A percentile compares a stretch with the other conserved stretches of the same genome.
Evolutionary conservation across 2,888 invertebrate species (phyloP).

Genomic region (Pammene fasciana): DNA sequence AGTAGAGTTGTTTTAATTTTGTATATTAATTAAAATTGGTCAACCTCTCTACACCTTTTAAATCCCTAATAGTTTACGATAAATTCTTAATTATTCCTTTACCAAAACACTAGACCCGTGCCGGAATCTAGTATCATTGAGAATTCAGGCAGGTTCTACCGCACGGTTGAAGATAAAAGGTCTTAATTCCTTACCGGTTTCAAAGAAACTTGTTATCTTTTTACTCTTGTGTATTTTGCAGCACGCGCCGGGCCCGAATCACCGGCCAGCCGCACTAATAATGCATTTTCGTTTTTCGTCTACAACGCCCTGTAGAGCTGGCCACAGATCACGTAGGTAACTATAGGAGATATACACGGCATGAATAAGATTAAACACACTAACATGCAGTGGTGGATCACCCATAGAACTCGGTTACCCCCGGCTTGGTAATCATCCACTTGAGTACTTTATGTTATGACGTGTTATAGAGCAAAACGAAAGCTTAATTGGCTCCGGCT

Average conservation of each 20-base stretch:
- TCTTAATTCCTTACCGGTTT: neutral
- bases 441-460: too few relatives aligned
- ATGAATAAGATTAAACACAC: too few relatives aligned
- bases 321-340: neutral
- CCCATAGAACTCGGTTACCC: too few relatives aligned
- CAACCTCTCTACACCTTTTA: neutral
- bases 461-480: too few relatives aligned
- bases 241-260: conserved; percentile 33
- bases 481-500: too few relatives aligned
- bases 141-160: conserved; percentile 9
- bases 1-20: too few relatives aligned
- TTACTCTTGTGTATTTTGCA: neutral
- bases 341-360: neutral
- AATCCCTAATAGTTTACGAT: neutral
- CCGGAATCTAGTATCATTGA: conserved; percentile 16
- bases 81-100: conserved; percentile 2
- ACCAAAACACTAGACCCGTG: conserved; percentile 1
- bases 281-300: conserved; percentile 42
- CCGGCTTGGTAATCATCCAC: too few relatives aligned
- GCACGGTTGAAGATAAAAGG: neutral
- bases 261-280: conserved; percentile 38
- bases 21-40: neutral
- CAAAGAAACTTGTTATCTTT: neutral
- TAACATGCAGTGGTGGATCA: too few relatives aligned
- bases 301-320: conserved; percentile 23